These are phyloP conservation scores for Lepidostoma basale DNA, from an alignment of 1,140 invertebrate species.

Conservation along the genomic window DNA sequence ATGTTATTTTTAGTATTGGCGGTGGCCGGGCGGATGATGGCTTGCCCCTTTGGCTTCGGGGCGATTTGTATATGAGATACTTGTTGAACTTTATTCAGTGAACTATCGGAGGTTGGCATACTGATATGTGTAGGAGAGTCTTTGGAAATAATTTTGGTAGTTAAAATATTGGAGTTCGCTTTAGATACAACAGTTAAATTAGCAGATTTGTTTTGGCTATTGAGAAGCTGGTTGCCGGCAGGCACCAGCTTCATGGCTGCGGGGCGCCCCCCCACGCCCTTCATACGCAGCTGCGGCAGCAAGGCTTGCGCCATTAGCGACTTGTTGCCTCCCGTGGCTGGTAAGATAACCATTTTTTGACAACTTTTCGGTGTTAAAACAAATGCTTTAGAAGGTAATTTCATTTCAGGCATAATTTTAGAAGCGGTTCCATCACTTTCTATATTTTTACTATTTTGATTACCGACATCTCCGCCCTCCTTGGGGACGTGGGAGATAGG, in stretches of 20 bases:
- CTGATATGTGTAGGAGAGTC: constrained; percentile 32
- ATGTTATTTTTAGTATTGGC: constrained; percentile 56
- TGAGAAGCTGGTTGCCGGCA: constrained; percentile 52
- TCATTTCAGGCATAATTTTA: constrained; percentile 56
- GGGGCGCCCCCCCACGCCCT: constrained; percentile 51
- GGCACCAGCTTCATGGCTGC: constrained; percentile 57
- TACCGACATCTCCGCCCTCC: constrained; percentile 45
- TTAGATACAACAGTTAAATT: constrained; percentile 52
- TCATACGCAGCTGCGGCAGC: constrained; percentile 56
- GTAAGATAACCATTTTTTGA: constrained; percentile 60
- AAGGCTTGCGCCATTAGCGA: constrained; percentile 50
- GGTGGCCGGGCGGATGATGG: constrained; percentile 48
- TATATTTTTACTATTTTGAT: constrained; percentile 20
- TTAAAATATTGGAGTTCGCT: constrained; percentile 42
- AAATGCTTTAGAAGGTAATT: constrained; percentile 59
- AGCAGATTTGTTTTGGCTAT: constrained; percentile 48
- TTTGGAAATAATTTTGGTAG: constrained; percentile 38
- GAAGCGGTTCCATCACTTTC: constrained; percentile 43
- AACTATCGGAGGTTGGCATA: constrained; percentile 9
- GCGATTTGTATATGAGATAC: constrained; percentile 36
- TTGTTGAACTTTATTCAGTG: constrained; percentile 24
- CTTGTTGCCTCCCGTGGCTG: constrained; percentile 53
- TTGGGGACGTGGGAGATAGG: constrained; percentile 48
- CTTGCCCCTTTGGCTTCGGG: constrained; percentile 28
- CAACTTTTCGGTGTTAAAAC: constrained; percentile 59